Percentiles rank a stretch among this genome's conserved stretches.
Conservation (phyloP, 2,113 vertebrate genomes). For the Sinocyclocheilus rhinocerous region DNA sequence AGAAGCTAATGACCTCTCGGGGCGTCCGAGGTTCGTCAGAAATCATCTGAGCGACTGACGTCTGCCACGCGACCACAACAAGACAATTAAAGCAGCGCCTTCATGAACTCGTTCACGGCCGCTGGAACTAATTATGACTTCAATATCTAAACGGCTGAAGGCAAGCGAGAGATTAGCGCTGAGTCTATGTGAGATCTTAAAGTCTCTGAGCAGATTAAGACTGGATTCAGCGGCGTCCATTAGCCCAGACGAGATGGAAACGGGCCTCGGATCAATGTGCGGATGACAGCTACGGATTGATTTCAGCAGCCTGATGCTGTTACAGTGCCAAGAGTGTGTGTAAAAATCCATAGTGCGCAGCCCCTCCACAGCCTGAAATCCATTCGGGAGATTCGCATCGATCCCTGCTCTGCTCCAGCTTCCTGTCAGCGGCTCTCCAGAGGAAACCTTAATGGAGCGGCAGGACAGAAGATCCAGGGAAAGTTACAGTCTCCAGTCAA, state of each 20-base stretch:
- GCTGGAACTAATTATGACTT: not conserved
- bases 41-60: not conserved
- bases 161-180: not conserved
- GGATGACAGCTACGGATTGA: not conserved
- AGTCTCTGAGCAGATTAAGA: slow-evolving; percentile 13
- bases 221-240: not conserved
- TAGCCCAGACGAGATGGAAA: slow-evolving; percentile 8
- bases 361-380: not conserved
- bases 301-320: slow-evolving; percentile 4
- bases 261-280: not conserved
- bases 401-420: not conserved
- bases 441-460: slow-evolving; percentile 16
- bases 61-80: not conserved
- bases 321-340: not conserved
- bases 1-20: not conserved
- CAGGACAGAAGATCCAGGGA: not conserved
- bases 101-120: not conserved
- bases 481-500: not conserved
- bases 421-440: not conserved
- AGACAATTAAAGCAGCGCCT: not conserved
- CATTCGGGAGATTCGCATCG: not conserved
- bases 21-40: not conserved
- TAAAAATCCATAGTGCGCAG: slow-evolving; percentile 4
- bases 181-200: not conserved
- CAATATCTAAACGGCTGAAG: not conserved